Evolutionary conservation across 2,888 invertebrate species (phyloP).

Genomic region (Acanthosepion pharaonis): DNA sequence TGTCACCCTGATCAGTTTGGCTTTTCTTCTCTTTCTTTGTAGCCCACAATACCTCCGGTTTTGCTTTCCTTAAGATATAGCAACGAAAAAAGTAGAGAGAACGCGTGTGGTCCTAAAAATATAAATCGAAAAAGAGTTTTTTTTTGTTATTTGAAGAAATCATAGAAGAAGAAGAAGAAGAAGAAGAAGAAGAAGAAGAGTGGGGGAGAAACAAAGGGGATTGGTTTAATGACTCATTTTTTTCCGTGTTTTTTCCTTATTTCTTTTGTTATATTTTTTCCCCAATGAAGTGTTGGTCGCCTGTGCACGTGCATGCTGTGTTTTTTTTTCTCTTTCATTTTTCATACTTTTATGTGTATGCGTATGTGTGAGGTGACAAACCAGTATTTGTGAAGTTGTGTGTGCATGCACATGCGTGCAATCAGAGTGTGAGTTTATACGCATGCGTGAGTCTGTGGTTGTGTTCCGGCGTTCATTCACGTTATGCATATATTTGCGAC

Average conservation of each 20-base stretch:
- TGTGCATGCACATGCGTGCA: neutral
- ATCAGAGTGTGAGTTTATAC: neutral
- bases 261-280: neutral
- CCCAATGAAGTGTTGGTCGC: neutral
- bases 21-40: neutral
- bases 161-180: neutral
- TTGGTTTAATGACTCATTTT: neutral
- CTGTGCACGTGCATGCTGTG: neutral
- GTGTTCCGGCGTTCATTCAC: too few relatives aligned
- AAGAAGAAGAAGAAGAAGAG: neutral
- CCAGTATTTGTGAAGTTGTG: neutral
- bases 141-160: neutral
- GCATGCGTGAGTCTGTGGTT: neutral
- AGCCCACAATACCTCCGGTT: neutral
- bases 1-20: constrained; percentile 33
- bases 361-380: neutral
- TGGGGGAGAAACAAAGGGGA: neutral
- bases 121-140: neutral
- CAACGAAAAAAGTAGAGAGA: neutral
- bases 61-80: neutral
- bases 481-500: too few relatives aligned
- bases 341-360: neutral
- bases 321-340: neutral
- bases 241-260: neutral
- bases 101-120: neutral